Base-by-base conservation (phyloP, 2,888 invertebrate species). In the Drosophila prostipennis region DNA sequence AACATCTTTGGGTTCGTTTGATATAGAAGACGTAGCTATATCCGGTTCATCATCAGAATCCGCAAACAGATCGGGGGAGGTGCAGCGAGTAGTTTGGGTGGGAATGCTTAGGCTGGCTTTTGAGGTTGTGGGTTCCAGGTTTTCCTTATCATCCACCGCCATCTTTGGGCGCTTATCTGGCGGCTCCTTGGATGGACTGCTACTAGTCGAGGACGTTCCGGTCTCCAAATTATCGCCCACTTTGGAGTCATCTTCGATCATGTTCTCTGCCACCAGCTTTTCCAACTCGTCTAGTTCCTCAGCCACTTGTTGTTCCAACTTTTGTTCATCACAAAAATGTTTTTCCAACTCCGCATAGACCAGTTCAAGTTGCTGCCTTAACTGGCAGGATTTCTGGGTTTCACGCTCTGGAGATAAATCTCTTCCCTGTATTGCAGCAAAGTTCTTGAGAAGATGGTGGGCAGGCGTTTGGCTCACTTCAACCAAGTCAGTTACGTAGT, bases 401-500 rank as follows among this genome's bases (percentile, higher is more conserved):
- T 37, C 67, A 3, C 53, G 56, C 40, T 74, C 75, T 1, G 95
- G 95, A 56, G 94, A 94, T 11, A 85, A 78, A 52, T 94, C 94
- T 63, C 95, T 92, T 0, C 95, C 95, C 5, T 94, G 94, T 79
- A 95, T 95, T 49, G 92, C 83, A 26, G 91, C 89, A 94, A 95
- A 95, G 81, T 94, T 92, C 90, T 92, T 94, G n/a, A 95, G 88
- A 57, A 95, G 91, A 86, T 91, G 91, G 23, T 94, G 93, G 39
- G 92, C 90, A 75, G 90, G 91, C 46, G 88, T 83, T 46, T 55
- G 78, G 37, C 91, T 91, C 51, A 91, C 92, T 68, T 93, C 91
- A 46, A 95, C 80, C 46, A 94, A 89, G 60, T 91, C 86, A 16
- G 89, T 73, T 4, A 93, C 91, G 90, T 93, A 94, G 80, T 92